phyloP scores from a whole-genome alignment of 2,888 invertebrate species.

The Philhelius pedissequus region DNA sequence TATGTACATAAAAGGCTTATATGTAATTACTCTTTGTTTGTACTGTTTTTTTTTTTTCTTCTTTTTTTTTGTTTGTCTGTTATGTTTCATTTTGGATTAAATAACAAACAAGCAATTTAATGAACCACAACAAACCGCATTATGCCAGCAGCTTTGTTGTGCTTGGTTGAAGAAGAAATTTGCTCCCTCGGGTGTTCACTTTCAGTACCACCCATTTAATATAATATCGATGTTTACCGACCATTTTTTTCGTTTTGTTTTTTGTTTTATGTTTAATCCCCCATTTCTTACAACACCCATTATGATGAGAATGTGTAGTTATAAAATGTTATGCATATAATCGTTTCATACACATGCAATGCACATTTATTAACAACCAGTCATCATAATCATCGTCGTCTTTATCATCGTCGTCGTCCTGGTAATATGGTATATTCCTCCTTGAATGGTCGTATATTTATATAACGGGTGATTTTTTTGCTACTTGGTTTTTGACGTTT shows the following conservation, averaged over 20 bases:
- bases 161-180: background rate
- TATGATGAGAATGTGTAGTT: slow-evolving; percentile 7
- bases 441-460: background rate
- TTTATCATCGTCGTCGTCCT: slow-evolving; percentile 12
- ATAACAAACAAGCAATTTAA: slow-evolving; percentile 62
- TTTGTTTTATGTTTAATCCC: background rate
- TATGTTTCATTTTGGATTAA: background rate
- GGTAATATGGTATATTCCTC: background rate
- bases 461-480: no score
- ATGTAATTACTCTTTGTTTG: background rate
- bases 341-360: slow-evolving; percentile 66
- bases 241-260: slow-evolving; percentile 3
- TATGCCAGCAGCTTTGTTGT: background rate
- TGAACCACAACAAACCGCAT: slow-evolving; percentile 62
- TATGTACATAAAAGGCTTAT: no score
- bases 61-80: background rate
- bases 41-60: background rate
- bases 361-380: slow-evolving; percentile 66
- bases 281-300: slow-evolving; percentile 7
- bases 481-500: no score
- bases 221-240: slow-evolving; percentile 56
- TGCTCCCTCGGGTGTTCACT: slow-evolving; percentile 32
- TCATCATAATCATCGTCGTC: slow-evolving; percentile 61
- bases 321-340: slow-evolving; percentile 66
- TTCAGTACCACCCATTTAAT: slow-evolving; percentile 35